Conservation (phyloP, 2,888 invertebrate species). For the Diaperis boleti region DNA sequence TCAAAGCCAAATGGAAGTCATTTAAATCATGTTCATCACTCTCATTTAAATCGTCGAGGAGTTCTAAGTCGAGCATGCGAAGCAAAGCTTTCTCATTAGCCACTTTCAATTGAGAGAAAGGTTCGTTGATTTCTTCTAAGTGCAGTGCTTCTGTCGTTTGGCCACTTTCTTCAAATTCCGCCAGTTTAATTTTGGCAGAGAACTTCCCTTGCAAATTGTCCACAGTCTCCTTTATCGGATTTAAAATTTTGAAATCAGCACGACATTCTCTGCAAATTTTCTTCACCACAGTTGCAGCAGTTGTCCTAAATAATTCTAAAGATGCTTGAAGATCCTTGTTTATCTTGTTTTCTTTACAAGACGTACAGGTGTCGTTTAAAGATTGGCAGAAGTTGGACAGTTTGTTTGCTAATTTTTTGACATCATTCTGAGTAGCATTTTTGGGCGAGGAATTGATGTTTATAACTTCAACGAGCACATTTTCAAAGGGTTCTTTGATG, state of each 20-base stretch:
- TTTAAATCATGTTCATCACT: conserved; percentile 3
- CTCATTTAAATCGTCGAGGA: conserved; percentile 12
- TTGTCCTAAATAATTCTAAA: not conserved
- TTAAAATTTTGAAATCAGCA: conserved; percentile 5
- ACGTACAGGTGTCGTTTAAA: conserved; percentile 21
- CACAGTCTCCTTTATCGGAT: conserved; percentile 39
- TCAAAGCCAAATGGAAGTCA: not conserved
- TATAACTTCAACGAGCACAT: conserved; percentile 51
- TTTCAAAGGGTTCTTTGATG: conserved; percentile 45
- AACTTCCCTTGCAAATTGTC: conserved; percentile 38
- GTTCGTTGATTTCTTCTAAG: conserved; percentile 13
- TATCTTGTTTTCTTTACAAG: conserved; percentile 30
- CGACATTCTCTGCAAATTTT: conserved; percentile 5
- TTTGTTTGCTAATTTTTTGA: conserved; percentile 44
- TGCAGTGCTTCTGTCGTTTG: conserved; percentile 14
- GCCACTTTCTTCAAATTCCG: conserved; percentile 30
- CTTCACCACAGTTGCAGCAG: not conserved
- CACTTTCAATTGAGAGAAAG: conserved; percentile 6
- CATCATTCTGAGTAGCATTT: conserved; percentile 22
- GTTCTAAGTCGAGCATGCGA: not conserved
- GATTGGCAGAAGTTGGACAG: conserved; percentile 42
- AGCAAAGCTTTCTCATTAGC: not conserved
- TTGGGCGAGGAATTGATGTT: conserved; percentile 52
- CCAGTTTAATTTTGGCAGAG: conserved; percentile 43
- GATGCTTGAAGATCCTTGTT: not conserved